Base-by-base conservation (phyloP, 2,888 invertebrate species). In the Pocota personata region DNA sequence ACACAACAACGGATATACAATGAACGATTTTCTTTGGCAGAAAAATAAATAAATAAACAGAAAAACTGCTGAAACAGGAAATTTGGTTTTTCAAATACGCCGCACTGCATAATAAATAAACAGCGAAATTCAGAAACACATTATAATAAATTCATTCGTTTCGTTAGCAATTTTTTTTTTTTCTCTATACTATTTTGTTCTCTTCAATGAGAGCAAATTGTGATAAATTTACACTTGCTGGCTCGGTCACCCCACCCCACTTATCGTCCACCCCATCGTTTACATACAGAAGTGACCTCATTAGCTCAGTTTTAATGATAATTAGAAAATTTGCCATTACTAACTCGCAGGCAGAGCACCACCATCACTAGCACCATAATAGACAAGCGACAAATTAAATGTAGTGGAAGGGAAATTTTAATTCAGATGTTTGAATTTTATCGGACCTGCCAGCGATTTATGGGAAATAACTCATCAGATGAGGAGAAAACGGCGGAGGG, bases 281-380 rank as follows among this genome's bases (percentile, higher is more conserved):
- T 40, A 19, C 55, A 46, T 16, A 40, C 40, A 50, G 19, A 8
- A 43, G 16, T 77, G 82, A 66, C 82, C 82, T 82, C 77, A 58
- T 77, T 72, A 66, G 66, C 43, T 27, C 30, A 66, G 71, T 77
- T 77, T 60, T 66, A 57, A 66, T 77, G 52, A 46, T 77, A 82
- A 82, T 82, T 82, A 66, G 64, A 72, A 72, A 72, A 77, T 77
- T 55, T 21, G 71, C 27, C 21, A 73, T 40, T 27, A 48, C 52
- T 46, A 46, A 14, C 30, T 30, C 37, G 8, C 50, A 27, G 21
- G 24, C 67, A 52, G 16, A 69, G 30, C 50, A 24, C 35, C 76
- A 52, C 37, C 8, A 8, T 27, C 37, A 55, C n/a, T 5, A 48
- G 27, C n/a, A n/a, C 52, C 7, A 37, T 37, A 27, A 37, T 32